Base-by-base conservation (phyloP, 2,888 invertebrate species). In the Agrotis clavis region DNA sequence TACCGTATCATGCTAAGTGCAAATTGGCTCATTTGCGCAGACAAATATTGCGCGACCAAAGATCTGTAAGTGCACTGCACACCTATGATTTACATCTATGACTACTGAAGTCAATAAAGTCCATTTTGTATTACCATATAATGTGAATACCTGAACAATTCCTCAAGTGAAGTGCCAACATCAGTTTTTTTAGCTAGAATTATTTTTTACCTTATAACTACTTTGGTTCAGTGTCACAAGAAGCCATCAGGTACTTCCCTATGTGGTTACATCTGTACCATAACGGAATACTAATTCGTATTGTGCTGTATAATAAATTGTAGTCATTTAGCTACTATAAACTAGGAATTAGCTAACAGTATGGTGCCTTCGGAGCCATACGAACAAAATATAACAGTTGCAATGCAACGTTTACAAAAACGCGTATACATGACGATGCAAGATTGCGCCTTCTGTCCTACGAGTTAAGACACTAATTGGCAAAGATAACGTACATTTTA, bases 331-430 rank as follows among this genome's bases (percentile, higher is more conserved):
- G 63, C 77, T 79, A 86, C 67, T 87, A 79, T 67, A 77, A 41
- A 60, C 81, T 85, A 86, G 72, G 53, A 86, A 83, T 83, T 87
- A 87, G 76, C 86, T 86, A 86, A 86, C 86, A 85, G 60, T 71
- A 77, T 73, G 75, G 81, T 75, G 54, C 82, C 85, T 83, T 76
- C 16, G 78, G 85, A 68, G 74, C 76, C 83, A 80, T 74, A 82
- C 77, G 48, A 65, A 77, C 63, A 78, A 76, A 78, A 67, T 50
- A 56, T 71, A 73, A 67, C 35, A 68, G 69, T 84, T 79, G 81
- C 81, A 50, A 61, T 63, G 72, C 83, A 82, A 84, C 79, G 21
- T 75, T 64, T 51, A 67, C 53, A 65, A 72, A 63, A 66, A 57
- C 47, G 65, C 81, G 81, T 84, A 84, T 85, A 84, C 84, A 65